Conservation (phyloP, 2,888 invertebrate genomes). For the Pyrocoelia pectoralis region DNA sequence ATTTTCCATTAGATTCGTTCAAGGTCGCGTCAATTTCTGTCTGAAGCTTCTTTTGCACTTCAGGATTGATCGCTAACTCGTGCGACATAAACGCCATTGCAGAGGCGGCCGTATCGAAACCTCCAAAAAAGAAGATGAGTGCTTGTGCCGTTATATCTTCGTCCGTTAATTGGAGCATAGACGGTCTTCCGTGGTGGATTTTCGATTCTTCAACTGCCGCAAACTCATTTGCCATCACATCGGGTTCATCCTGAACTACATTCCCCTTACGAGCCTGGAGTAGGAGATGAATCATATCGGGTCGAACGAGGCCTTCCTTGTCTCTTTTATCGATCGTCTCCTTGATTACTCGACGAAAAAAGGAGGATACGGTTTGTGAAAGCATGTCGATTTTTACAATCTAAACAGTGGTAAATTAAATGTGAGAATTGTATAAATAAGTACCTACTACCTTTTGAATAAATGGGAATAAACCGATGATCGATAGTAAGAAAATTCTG, state of each 20-base stretch:
- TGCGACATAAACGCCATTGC: conserved; percentile 63
- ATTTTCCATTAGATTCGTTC: conserved; percentile 47
- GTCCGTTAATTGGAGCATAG: too few species aligned
- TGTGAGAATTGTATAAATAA: too few species aligned
- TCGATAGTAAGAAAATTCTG: neutral
- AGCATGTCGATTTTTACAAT: too few species aligned
- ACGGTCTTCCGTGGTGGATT: too few species aligned
- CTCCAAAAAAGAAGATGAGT: conserved; percentile 63
- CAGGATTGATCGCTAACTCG: conserved; percentile 67
- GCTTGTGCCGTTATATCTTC: conserved; percentile 67
- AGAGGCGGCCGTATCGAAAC: conserved; percentile 62
- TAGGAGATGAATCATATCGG: too few species aligned
- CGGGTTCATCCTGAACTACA: neutral
- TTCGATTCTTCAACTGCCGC: too few species aligned
- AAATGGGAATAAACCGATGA: too few species aligned
- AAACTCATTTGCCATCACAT: neutral
- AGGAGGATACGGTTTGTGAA: neutral
- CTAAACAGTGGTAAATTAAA: too few species aligned
- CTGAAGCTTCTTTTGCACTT: conserved; percentile 64
- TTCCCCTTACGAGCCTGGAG: too few species aligned
- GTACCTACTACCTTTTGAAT: too few species aligned
- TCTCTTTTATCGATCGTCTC: conserved; percentile 5
- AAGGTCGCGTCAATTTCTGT: conserved; percentile 62
- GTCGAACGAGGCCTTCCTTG: conserved; percentile 11
- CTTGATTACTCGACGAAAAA: conserved; percentile 5